These are phyloP conservation scores for Meandrusa payeni DNA, from an alignment of 2,888 invertebrate species.

Conservation along the genomic window DNA sequence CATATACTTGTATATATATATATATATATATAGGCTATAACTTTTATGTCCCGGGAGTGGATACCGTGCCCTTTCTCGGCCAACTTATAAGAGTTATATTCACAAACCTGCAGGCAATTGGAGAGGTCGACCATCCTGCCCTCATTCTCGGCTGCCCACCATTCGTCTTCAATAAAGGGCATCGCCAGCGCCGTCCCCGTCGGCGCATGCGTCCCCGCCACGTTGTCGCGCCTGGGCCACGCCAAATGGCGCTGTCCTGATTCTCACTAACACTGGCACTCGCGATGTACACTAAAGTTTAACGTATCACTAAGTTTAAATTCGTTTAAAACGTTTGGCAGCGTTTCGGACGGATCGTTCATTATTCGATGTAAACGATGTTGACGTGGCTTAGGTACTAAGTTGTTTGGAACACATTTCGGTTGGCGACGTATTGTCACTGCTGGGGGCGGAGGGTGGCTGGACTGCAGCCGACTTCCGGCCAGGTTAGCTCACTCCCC, in stretches of 20 bases:
- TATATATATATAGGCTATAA: too few species aligned
- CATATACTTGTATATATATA: too few species aligned
- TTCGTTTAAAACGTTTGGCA: slow-evolving; percentile 76
- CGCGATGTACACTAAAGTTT: slow-evolving; percentile 51
- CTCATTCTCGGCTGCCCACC: slow-evolving; percentile 97
- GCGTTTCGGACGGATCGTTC: slow-evolving; percentile 74
- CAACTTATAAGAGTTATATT: too few species aligned
- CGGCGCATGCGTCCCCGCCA: slow-evolving; percentile 84
- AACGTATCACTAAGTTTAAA: slow-evolving; percentile 57
- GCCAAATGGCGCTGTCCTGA: slow-evolving; percentile 61
- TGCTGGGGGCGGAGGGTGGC: slow-evolving; percentile 38
- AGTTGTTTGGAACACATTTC: slow-evolving; percentile 64
- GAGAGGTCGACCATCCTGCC: slow-evolving; percentile 96
- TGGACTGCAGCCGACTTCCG: slow-evolving; percentile 32
- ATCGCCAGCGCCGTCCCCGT: slow-evolving; percentile 87
- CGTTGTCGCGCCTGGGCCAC: slow-evolving; percentile 68
- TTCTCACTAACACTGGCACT: slow-evolving; percentile 43
- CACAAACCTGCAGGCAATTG: slow-evolving; percentile 90
- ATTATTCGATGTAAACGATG: slow-evolving; percentile 66
- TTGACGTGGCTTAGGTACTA: slow-evolving; percentile 58
- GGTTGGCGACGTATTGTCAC: slow-evolving; percentile 32
- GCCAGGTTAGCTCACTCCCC: slow-evolving; percentile 76
- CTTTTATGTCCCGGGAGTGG: too few species aligned
- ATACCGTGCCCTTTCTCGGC: too few species aligned
- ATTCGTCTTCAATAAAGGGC: slow-evolving; percentile 98